A percentile compares a stretch with the other conserved stretches of the same genome.
Evolutionary conservation across 2,797 vertebrate genomes (phyloP).

Genomic region (Hippoglossus hippoglossus): DNA sequence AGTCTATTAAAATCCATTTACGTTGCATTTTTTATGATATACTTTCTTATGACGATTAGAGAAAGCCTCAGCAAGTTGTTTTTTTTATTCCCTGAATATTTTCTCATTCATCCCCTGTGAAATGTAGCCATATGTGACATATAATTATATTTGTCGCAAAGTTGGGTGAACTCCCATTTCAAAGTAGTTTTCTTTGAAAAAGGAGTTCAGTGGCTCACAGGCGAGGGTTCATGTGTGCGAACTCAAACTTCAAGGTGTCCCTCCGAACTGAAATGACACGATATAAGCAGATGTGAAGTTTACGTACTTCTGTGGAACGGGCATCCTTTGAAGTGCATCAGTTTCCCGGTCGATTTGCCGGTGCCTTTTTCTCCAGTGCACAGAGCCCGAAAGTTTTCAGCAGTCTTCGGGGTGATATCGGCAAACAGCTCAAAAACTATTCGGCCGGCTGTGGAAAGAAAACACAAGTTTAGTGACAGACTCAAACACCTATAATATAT

Average conservation of each 20-base stretch:
- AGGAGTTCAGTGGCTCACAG: no score
- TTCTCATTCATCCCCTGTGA: no score
- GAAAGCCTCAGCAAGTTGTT: neutral
- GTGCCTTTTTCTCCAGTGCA: constrained; percentile 96
- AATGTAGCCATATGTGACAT: no score
- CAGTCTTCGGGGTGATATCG: constrained; percentile 94
- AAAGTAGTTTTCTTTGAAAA: no score
- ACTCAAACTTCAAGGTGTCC: constrained; percentile 11
- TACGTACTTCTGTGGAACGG: constrained; percentile 95
- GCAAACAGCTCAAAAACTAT: constrained; percentile 94
- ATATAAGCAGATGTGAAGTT: neutral
- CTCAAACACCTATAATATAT: no score
- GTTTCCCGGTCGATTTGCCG: constrained; percentile 91
- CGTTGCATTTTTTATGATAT: no score
- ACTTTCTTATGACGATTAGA: neutral
- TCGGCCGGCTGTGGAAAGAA: constrained; percentile 85
- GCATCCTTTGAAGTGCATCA: constrained; percentile 96
- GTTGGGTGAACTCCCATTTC: neutral
- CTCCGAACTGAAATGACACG: neutral
- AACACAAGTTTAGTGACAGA: neutral
- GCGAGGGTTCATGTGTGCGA: neutral
- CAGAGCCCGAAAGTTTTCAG: constrained; percentile 95
- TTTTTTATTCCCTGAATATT: neutral
- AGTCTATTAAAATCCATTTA: no score
- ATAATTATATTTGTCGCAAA: neutral